Evolutionary conservation across 1,140 invertebrate genomes (phyloP).

Genomic region (Microplitis mediator): DNA sequence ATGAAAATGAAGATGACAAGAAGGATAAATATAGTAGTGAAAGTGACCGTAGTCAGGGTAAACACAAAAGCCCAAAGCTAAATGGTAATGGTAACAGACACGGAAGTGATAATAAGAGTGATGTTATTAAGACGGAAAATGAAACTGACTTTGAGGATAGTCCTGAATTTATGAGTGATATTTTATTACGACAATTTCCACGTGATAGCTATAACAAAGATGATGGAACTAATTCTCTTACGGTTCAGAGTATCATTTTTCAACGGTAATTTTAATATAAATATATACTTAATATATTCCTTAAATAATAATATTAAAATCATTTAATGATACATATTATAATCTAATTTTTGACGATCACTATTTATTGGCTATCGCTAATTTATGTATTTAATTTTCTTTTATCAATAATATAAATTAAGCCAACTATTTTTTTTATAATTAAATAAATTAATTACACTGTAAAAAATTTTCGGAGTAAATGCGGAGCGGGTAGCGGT

Average conservation of each 20-base stretch:
- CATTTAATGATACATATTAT: background rate
- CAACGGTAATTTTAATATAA: slow-evolving; percentile 63
- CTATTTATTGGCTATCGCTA: too few species aligned
- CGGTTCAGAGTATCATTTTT: slow-evolving; percentile 78
- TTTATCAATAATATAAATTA: too few species aligned
- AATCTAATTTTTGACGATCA: background rate
- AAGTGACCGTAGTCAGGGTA: slow-evolving; percentile 40
- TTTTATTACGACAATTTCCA: slow-evolving; percentile 59
- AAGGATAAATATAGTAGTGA: slow-evolving; percentile 48
- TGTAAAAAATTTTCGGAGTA: too few species aligned
- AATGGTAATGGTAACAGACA: slow-evolving; percentile 21
- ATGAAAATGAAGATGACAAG: slow-evolving; percentile 37
- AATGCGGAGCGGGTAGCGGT: too few species aligned
- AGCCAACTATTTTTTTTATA: too few species aligned
- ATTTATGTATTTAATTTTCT: too few species aligned
- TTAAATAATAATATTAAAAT: background rate
- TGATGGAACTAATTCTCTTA: slow-evolving; percentile 63
- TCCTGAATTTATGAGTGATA: slow-evolving; percentile 55
- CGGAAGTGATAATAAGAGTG: slow-evolving; percentile 19
- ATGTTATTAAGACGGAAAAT: slow-evolving; percentile 50
- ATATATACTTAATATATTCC: slow-evolving; percentile 5
- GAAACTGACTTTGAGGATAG: slow-evolving; percentile 63
- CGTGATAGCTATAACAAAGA: slow-evolving; percentile 55
- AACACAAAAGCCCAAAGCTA: slow-evolving; percentile 39
- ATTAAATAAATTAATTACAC: too few species aligned